Base-by-base conservation (phyloP, 2,888 invertebrate genomes). In the Allolobophora icterica region DNA sequence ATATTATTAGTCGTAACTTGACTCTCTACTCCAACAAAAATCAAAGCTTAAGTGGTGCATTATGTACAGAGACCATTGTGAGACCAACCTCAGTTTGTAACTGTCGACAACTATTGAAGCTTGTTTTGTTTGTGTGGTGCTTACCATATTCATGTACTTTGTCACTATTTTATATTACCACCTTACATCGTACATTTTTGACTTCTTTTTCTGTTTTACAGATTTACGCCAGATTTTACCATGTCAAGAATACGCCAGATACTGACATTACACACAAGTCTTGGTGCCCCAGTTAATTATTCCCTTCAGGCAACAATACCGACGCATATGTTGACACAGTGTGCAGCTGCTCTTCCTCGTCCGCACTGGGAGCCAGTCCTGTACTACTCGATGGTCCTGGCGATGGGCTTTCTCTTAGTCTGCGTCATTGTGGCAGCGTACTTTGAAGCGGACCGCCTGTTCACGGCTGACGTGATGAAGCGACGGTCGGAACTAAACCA, bases 161-260 rank as follows among this genome's bases (percentile, higher is more conserved):
- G 24, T 52, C 24, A 24, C 52, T 52, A 24, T 24, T 52, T 52
- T 21, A 13, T 13, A 45, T 13, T 17, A 45, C 45, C 45, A 45
- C 17, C 45, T 45, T 15, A 52, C 24, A 24, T 52, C 8, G 30
- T 71, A 71, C 71, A 11, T 1, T 52, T 52, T 52, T 52, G 21
- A 52, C 8, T 52, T 8, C n/a, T 71, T 71, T 30, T 71, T 71
- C 71, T 30, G 71, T 87, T 34, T 87, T 34, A 38, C 94, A 96
- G 96, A 52, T 98, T 98, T 95, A 97, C 97, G 0, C 97, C 98
- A 0, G 98, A 98, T 95, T 97, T 98, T 94, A 97, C 98, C 0
- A 95, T 97, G 94, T 96, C 97, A 0, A 96, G 97, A 92, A 96
- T 98, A 84, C 96, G 97, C 92, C 95, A 96, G 33, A 94, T 94